Evolutionary conservation across 1,140 invertebrate species (phyloP).

Genomic region (Pseudoatta argentina): DNA sequence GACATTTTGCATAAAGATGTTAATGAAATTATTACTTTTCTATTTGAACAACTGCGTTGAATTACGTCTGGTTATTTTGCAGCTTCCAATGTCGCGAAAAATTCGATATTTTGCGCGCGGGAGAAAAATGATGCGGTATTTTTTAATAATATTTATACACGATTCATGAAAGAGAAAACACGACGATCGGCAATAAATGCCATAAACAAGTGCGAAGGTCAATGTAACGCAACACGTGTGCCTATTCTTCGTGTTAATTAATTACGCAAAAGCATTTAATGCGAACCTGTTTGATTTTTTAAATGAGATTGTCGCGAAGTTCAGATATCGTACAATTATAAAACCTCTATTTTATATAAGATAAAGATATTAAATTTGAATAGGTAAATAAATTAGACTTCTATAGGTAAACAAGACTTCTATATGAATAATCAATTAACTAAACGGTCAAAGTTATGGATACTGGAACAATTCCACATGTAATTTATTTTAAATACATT

Average conservation of each 20-base stretch:
- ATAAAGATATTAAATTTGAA: no score
- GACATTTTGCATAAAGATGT: neutral
- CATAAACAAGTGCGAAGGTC: constrained; percentile 21
- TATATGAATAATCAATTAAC: no score
- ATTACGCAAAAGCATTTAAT: neutral
- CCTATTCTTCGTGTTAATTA: constrained; percentile 10
- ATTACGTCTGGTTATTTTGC: neutral
- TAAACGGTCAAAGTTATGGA: no score
- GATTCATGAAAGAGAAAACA: neutral
- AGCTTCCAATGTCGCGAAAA: neutral
- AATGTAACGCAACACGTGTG: neutral
- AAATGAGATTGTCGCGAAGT: neutral
- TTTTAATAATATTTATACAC: neutral
- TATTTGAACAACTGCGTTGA: neutral
- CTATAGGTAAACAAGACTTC: no score
- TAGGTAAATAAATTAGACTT: no score
- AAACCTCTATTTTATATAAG: neutral
- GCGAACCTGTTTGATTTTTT: neutral
- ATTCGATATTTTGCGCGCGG: neutral
- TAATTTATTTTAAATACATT: no score
- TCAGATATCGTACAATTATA: neutral
- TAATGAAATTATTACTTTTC: neutral
- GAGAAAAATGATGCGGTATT: neutral
- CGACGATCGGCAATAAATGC: neutral
- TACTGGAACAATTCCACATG: no score